Percentiles rank a stretch among this genome's conserved stretches.
phyloP scores from a whole-genome alignment of 2,113 vertebrate genomes.

The Poicephalus gulielmi region DNA sequence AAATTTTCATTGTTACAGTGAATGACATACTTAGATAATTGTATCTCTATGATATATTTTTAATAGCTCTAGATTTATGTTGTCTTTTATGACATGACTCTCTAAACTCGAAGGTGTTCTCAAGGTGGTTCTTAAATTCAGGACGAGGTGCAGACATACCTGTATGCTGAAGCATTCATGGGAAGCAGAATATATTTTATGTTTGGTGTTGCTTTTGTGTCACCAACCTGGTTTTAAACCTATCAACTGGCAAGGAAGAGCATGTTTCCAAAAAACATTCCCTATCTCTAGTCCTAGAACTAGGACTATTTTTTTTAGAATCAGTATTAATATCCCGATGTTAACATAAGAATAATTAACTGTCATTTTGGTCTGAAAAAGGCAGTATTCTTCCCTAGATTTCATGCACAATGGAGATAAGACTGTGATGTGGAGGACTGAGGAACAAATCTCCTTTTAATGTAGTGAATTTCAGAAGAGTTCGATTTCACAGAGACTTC shows the following conservation, averaged over 20 bases:
- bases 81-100: not conserved
- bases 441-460: constrained; percentile 6
- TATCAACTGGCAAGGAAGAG: not conserved
- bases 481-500: not conserved
- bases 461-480: not conserved
- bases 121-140: not conserved
- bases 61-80: not conserved
- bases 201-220: not conserved
- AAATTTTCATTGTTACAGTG: not conserved
- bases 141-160: accelerated
- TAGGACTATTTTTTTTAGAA: not conserved
- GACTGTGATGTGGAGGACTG: not conserved
- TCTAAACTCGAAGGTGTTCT: not conserved
- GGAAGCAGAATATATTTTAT: not conserved
- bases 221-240: not conserved
- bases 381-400: not conserved
- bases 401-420: not conserved
- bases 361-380: not conserved
- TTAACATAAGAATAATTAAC: not conserved
- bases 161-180: not conserved
- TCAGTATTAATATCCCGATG: not conserved
- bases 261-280: not conserved
- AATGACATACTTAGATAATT: not conserved
- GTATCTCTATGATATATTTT: not conserved
- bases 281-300: not conserved